Evolutionary conservation across 2,797 vertebrate species (phyloP).

Genomic region (Steatocranus sp.): DNA sequence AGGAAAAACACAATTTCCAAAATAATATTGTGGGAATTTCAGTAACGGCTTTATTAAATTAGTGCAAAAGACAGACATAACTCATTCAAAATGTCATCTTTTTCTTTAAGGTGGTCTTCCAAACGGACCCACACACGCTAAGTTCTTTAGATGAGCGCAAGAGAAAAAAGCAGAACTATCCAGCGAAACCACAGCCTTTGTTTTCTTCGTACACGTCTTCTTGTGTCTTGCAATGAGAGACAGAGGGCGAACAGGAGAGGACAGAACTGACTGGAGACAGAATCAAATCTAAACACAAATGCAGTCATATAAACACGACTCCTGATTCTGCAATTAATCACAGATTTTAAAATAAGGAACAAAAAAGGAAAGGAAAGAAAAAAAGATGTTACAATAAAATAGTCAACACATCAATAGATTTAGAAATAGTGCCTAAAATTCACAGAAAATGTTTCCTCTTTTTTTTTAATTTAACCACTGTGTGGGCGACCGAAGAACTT

Average conservation of each 20-base stretch:
- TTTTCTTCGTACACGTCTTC: conserved; percentile 56
- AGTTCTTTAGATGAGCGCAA: conserved; percentile 58
- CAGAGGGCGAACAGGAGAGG: conserved; percentile 28
- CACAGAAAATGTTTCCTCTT: conserved; percentile 61
- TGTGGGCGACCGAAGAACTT: conserved; percentile 64
- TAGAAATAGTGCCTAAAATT: conserved; percentile 75
- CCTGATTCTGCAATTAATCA: conserved; percentile 54
- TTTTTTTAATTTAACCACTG: conserved; percentile 51
- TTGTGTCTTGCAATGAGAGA: conserved; percentile 42
- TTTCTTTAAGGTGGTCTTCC: conserved; percentile 68
- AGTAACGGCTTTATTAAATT: conserved; percentile 87
- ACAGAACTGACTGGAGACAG: conserved; percentile 41
- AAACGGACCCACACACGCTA: conserved; percentile 63
- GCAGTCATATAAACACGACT: conserved; percentile 59
- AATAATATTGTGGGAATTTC: conserved; percentile 68
- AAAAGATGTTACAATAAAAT: conserved; percentile 67
- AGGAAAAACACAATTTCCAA: conserved; percentile 21
- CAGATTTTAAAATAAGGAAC: conserved; percentile 37
- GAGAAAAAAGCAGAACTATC: conserved; percentile 60
- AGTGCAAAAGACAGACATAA: conserved; percentile 86
- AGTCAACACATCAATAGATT: conserved; percentile 75
- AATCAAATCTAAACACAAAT: conserved; percentile 55
- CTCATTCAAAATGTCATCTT: conserved; percentile 81
- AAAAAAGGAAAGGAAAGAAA: not conserved
- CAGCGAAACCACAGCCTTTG: conserved; percentile 63